These are phyloP conservation scores for Bradypodion pumilum DNA, from an alignment of 2,797 vertebrate genomes.

Conservation along the genomic window DNA sequence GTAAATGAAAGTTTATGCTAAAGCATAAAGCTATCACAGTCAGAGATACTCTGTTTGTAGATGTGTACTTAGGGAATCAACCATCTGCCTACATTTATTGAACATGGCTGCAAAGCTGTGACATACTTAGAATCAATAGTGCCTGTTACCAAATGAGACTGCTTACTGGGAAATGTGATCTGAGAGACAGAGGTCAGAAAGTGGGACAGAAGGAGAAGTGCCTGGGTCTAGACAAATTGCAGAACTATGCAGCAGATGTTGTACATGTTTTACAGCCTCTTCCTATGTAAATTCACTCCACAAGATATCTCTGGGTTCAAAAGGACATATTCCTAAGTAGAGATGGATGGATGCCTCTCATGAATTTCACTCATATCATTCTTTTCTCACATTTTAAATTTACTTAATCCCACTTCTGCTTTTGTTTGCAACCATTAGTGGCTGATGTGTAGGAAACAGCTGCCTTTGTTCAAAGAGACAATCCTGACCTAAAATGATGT, in stretches of 20 bases:
- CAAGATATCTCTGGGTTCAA: background rate
- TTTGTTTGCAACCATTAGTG: background rate
- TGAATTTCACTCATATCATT: background rate
- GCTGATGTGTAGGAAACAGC: background rate
- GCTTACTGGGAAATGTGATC: background rate
- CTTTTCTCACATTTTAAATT: background rate
- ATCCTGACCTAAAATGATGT: background rate
- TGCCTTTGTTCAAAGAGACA: background rate
- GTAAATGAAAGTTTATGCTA: background rate
- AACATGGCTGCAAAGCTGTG: background rate
- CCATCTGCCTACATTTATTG: background rate
- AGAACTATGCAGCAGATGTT: background rate
- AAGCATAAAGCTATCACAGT: background rate
- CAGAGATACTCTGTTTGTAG: background rate
- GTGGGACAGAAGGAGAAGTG: background rate
- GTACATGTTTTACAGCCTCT: background rate
- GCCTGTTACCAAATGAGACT: background rate
- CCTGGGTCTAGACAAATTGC: background rate
- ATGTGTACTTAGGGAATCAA: background rate
- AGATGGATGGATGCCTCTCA: background rate
- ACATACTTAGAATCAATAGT: background rate
- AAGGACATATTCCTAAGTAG: background rate
- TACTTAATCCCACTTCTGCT: background rate
- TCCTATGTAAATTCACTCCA: background rate
- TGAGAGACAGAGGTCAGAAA: background rate